A percentile compares a stretch with the other conserved stretches of the same genome.
Evolutionary conservation across 2,797 vertebrate species (phyloP).

Genomic region (Leptoclinus maculatus): DNA sequence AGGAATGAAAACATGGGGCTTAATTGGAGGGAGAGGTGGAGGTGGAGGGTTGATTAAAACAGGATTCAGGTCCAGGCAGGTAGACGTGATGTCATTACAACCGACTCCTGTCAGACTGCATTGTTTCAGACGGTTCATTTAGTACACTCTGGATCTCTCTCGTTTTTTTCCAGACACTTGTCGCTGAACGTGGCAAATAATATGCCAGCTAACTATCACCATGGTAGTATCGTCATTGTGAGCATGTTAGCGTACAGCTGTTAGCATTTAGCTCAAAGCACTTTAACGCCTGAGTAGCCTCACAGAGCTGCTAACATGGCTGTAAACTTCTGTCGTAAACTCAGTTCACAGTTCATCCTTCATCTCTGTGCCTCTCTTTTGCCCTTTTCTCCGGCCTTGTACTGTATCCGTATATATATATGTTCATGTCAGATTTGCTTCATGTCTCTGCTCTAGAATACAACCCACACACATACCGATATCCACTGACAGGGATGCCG

Average conservation of each 20-base stretch:
- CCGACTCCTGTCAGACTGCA: conserved; percentile 2
- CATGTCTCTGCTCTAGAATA: background rate
- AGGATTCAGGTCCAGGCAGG: background rate
- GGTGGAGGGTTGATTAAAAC: conserved; percentile 29
- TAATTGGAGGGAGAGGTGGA: background rate
- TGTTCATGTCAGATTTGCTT: background rate
- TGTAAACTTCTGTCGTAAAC: background rate
- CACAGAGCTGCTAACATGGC: background rate
- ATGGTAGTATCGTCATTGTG: background rate
- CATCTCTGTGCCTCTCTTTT: background rate
- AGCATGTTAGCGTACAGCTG: no score
- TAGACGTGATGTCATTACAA: background rate
- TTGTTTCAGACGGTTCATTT: background rate
- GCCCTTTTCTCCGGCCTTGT: background rate
- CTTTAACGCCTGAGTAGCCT: background rate
- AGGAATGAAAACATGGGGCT: conserved; percentile 9
- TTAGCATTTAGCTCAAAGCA: background rate
- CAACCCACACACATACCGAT: background rate
- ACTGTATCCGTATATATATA: background rate
- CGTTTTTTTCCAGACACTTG: background rate
- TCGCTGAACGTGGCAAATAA: no score
- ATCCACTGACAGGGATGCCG: background rate
- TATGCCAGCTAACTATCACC: background rate
- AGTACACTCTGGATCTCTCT: background rate
- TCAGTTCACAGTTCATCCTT: background rate